A percentile compares a stretch with the other conserved stretches of the same genome.
phyloP scores from a whole-genome alignment of 2,797 vertebrate genomes.

The Graptemys geographica region DNA sequence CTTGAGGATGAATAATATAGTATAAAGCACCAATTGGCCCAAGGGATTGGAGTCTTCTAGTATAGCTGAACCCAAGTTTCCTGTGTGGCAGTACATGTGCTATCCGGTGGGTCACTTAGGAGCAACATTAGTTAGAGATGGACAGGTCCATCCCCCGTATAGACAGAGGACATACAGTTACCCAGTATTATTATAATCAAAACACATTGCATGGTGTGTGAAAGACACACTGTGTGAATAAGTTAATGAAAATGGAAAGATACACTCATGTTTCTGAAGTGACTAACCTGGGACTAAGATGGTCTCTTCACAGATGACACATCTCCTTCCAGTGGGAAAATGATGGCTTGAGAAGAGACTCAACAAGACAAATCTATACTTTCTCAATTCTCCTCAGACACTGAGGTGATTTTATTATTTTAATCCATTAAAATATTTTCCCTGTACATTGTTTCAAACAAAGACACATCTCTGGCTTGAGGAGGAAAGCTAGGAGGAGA shows the following conservation, averaged over 20 bases:
- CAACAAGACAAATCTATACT: constrained; percentile 49
- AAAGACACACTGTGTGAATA: constrained; percentile 12
- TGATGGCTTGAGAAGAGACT: constrained; percentile 55
- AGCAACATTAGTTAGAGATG: not conserved
- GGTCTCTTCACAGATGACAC: constrained; percentile 36
- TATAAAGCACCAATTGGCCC: not conserved
- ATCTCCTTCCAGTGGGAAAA: constrained; percentile 47
- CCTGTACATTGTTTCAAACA: constrained; percentile 55
- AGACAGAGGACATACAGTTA: not conserved
- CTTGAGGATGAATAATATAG: too few relatives aligned
- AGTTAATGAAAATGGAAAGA: constrained; percentile 43
- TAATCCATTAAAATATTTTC: constrained; percentile 66
- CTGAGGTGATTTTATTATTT: constrained; percentile 45
- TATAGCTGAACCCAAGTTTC: not conserved
- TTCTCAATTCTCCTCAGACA: constrained; percentile 52
- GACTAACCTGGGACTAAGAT: constrained; percentile 29
- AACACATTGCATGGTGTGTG: not conserved
- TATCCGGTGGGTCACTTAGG: accelerated
- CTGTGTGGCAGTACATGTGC: too few relatives aligned
- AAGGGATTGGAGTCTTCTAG: not conserved
- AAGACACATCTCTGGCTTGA: constrained; percentile 47
- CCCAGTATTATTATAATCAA: constrained; percentile 11
- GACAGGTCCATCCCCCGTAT: not conserved
- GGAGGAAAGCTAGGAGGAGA: constrained; percentile 34
- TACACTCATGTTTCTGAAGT: constrained; percentile 47